phyloP scores from a whole-genome alignment of 2,113 vertebrate species.

The Candoia aspera region DNA sequence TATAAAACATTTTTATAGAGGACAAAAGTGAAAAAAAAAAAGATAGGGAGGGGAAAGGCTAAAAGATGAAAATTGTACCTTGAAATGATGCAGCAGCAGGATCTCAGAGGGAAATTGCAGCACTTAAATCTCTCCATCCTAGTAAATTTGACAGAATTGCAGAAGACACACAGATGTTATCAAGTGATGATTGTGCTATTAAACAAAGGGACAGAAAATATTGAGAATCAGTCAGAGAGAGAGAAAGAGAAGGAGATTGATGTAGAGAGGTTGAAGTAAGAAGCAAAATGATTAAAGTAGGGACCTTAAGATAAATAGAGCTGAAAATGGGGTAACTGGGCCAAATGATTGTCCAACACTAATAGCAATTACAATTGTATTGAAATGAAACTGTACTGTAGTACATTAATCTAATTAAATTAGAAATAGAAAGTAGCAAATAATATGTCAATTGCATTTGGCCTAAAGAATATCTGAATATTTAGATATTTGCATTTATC shows the following conservation, averaged over 20 bases:
- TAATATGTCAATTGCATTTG: slow-evolving; percentile 36
- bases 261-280: slow-evolving; percentile 29
- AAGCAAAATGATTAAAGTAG: slow-evolving; percentile 43
- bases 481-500: slow-evolving; percentile 35
- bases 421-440: slow-evolving; percentile 50
- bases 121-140: slow-evolving; percentile 45
- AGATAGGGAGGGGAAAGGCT: not conserved
- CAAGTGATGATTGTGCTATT: slow-evolving; percentile 51
- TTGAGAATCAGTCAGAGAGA: slow-evolving; percentile 38
- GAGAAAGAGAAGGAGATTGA: slow-evolving; percentile 5
- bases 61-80: not conserved
- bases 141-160: slow-evolving; percentile 51
- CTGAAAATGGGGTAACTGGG: slow-evolving; percentile 57
- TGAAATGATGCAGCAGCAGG: slow-evolving; percentile 47
- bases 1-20: slow-evolving; percentile 22
- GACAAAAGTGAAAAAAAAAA: not conserved
- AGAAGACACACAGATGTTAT: slow-evolving; percentile 54
- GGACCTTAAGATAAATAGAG: slow-evolving; percentile 54
- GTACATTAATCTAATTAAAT: too few relatives aligned
- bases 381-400: slow-evolving; percentile 47
- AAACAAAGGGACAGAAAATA: slow-evolving; percentile 56
- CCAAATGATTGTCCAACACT: slow-evolving; percentile 58
- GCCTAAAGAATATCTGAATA: slow-evolving; percentile 1
- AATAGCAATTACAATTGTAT: slow-evolving; percentile 58
- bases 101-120: slow-evolving; percentile 54